These are phyloP conservation scores for Anthonomus grandis DNA, from an alignment of 1,140 invertebrate genomes.

Conservation along the genomic window DNA sequence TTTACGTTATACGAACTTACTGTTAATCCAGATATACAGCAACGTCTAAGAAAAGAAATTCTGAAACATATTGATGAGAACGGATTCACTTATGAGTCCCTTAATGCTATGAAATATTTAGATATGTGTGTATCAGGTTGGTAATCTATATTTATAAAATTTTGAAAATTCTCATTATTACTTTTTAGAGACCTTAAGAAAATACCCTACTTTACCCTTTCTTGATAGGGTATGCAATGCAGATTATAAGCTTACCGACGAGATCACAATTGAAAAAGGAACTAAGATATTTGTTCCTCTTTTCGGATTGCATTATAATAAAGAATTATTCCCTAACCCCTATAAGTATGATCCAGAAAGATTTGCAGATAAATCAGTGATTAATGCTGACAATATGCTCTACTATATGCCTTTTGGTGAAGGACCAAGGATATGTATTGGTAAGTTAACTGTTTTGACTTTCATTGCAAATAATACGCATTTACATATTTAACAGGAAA, in stretches of 20 bases:
- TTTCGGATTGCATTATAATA: conserved; percentile 42
- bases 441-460: conserved; percentile 13
- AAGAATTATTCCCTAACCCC: conserved; percentile 48
- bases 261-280: conserved; percentile 48
- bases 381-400: conserved; percentile 13
- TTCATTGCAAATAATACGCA: neutral
- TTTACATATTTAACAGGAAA: conserved; percentile 9
- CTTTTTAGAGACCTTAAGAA: conserved; percentile 52
- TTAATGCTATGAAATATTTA: conserved; percentile 15
- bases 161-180: neutral
- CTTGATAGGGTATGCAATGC: conserved; percentile 49
- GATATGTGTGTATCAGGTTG: conserved; percentile 8
- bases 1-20: conserved; percentile 50
- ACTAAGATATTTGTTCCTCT: conserved; percentile 50
- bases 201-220: conserved; percentile 51
- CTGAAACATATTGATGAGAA: conserved; percentile 28
- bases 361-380: conserved; percentile 43
- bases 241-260: conserved; percentile 49
- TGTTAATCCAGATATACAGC: conserved; percentile 52
- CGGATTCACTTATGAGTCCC: conserved; percentile 47
- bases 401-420: conserved; percentile 29
- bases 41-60: conserved; percentile 46
- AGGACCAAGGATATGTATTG: conserved; percentile 28
- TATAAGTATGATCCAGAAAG: conserved; percentile 51
- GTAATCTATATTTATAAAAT: no score